Conservation (phyloP, 2,113 vertebrate genomes). For the Tyrannus savana region DNA sequence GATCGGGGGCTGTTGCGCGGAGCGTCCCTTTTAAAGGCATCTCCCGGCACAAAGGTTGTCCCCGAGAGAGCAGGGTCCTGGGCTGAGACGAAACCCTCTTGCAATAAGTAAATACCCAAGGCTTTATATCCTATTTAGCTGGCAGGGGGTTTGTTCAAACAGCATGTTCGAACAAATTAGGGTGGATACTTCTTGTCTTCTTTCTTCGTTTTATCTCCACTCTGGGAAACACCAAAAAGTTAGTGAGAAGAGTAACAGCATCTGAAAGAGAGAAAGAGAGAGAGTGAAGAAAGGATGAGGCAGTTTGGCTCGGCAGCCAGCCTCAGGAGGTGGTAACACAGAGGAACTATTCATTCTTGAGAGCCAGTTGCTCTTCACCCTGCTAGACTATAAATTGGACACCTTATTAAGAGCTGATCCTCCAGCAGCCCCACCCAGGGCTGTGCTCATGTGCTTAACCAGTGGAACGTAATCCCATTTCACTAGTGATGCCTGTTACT, state of each 20-base stretch:
- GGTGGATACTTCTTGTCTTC: conserved; percentile 22
- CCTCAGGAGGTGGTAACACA: conserved; percentile 54
- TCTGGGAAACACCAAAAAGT: background rate
- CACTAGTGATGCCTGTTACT: background rate
- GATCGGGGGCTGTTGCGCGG: fast-evolving
- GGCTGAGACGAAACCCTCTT: background rate
- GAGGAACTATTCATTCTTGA: conserved; percentile 54
- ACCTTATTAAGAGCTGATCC: conserved; percentile 53
- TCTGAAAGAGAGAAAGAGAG: background rate
- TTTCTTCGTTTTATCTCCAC: conserved; percentile 38
- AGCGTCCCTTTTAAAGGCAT: background rate
- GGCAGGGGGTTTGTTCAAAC: background rate
- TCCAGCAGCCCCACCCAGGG: conserved; percentile 44
- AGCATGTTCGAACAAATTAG: background rate
- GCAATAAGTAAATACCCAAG: background rate
- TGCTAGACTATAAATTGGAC: conserved; percentile 56
- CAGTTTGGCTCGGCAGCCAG: background rate
- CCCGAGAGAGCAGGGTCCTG: background rate
- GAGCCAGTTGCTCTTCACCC: conserved; percentile 40
- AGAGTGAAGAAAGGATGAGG: background rate
- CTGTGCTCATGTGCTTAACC: conserved; percentile 5
- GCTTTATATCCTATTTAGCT: background rate
- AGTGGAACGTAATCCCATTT: background rate
- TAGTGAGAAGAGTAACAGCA: background rate
- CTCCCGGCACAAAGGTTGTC: background rate